Evolutionary conservation across 2,113 vertebrate species (phyloP).

Genomic region (Alexandromys fortis): DNA sequence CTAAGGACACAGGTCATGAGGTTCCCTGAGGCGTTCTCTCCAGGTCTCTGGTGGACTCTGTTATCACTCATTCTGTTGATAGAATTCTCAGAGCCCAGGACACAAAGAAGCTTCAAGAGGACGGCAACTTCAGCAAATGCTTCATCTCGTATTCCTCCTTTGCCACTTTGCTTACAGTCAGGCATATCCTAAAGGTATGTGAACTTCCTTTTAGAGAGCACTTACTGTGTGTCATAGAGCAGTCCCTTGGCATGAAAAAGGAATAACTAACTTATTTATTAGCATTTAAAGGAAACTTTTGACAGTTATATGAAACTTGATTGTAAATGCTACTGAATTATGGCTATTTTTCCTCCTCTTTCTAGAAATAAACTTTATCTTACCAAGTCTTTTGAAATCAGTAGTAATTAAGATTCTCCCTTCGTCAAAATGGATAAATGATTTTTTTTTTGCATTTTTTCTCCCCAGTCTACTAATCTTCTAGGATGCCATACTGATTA

Average conservation of each 20-base stretch:
- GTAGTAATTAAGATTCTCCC: not conserved
- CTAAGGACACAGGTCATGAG: constrained; percentile 5
- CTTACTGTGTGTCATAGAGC: constrained; percentile 78
- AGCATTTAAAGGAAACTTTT: constrained; percentile 80
- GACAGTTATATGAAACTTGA: constrained; percentile 77
- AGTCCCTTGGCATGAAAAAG: constrained; percentile 71
- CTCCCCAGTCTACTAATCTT: not conserved
- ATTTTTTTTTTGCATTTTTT: not conserved
- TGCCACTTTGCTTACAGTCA: constrained; percentile 75
- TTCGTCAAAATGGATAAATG: not conserved
- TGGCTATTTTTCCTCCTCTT: constrained; percentile 30
- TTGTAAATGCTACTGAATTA: constrained; percentile 67
- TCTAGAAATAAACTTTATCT: constrained; percentile 1
- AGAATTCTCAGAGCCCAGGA: constrained; percentile 68
- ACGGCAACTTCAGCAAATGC: constrained; percentile 67
- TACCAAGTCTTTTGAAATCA: not conserved
- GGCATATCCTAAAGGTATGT: constrained; percentile 83
- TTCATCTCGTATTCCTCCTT: constrained; percentile 77
- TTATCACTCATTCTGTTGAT: constrained; percentile 65
- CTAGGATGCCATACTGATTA: not conserved
- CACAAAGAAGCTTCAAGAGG: constrained; percentile 72
- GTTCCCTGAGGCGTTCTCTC: constrained; percentile 28
- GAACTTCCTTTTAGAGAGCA: constrained; percentile 78
- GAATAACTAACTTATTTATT: constrained; percentile 81
- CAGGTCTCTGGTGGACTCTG: constrained; percentile 39